These are phyloP conservation scores for Heliconius melpomene DNA, from an alignment of 1,140 invertebrate genomes.

Conservation along the genomic window DNA sequence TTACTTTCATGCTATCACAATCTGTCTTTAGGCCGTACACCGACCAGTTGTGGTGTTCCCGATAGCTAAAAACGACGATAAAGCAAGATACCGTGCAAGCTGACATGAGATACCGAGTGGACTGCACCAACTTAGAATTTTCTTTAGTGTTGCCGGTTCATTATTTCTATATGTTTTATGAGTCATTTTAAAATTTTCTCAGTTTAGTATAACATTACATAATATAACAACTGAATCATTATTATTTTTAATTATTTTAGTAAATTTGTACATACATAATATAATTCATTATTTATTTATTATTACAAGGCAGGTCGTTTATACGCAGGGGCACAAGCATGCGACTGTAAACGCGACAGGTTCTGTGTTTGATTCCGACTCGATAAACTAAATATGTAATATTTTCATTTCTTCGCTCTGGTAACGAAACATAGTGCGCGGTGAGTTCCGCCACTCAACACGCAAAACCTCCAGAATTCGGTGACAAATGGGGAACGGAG, in stretches of 20 bases:
- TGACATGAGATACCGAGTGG: slow-evolving; percentile 26
- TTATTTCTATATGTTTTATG: not conserved
- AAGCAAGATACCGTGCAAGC: slow-evolving; percentile 27
- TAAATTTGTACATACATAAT: too few relatives aligned
- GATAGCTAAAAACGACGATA: slow-evolving; percentile 34
- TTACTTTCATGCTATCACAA: slow-evolving; percentile 33
- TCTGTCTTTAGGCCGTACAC: slow-evolving; percentile 31
- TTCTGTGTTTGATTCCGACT: too few relatives aligned
- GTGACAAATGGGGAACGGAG: too few relatives aligned
- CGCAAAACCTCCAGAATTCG: too few relatives aligned
- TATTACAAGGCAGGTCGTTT: too few relatives aligned
- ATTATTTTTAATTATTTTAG: not conserved
- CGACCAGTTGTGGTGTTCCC: slow-evolving; percentile 33
- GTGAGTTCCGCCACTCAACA: too few relatives aligned
- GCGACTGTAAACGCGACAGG: too few relatives aligned
- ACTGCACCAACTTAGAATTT: slow-evolving; percentile 19
- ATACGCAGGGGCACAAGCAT: too few relatives aligned
- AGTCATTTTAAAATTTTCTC: not conserved
- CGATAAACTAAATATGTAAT: too few relatives aligned
- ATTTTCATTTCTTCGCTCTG: too few relatives aligned
- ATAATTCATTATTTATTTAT: too few relatives aligned
- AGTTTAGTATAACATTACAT: not conserved
- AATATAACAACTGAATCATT: not conserved
- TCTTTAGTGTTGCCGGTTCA: slow-evolving; percentile 14
- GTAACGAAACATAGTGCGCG: too few relatives aligned